Conservation (phyloP, 2,113 vertebrate genomes). For the Falco punctatus region DNA sequence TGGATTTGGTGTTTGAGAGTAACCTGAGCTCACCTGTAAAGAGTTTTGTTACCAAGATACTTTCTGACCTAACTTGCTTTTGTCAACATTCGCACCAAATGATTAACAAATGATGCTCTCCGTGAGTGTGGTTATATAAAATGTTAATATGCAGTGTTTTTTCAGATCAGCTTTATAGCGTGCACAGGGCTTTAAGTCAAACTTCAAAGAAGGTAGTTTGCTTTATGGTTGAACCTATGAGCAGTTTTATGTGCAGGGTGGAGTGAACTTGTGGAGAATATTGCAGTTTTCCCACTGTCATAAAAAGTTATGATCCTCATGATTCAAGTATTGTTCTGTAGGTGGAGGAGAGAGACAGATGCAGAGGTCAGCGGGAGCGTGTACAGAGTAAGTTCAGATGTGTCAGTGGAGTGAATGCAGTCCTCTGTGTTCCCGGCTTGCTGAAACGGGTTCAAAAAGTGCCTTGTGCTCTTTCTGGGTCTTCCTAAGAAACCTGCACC, state of each 20-base stretch:
- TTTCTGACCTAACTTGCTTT: neutral
- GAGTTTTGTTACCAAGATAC: neutral
- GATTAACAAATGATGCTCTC: neutral
- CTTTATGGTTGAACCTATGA: constrained; percentile 47
- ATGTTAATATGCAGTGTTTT: neutral
- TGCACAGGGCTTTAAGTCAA: neutral
- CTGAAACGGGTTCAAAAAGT: constrained; percentile 18
- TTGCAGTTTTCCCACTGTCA: constrained; percentile 53
- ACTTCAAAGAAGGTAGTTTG: constrained; percentile 36
- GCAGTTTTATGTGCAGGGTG: constrained; percentile 61
- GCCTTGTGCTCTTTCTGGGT: constrained; percentile 32
- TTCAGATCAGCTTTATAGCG: neutral
- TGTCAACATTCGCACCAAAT: neutral
- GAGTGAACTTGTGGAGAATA: constrained; percentile 17
- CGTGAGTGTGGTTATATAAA: neutral
- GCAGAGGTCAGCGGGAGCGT: neutral
- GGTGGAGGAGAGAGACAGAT: constrained; percentile 30
- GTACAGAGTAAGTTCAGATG: neutral
- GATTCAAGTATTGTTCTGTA: neutral
- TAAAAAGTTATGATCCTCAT: constrained; percentile 54
- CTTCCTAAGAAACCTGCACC: constrained; percentile 38
- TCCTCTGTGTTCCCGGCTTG: constrained; percentile 4
- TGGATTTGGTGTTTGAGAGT: neutral
- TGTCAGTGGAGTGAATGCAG: neutral
- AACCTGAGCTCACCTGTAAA: neutral